These are phyloP conservation scores for Euwallacea similis DNA, from an alignment of 1,140 invertebrate species.

Conservation along the genomic window DNA sequence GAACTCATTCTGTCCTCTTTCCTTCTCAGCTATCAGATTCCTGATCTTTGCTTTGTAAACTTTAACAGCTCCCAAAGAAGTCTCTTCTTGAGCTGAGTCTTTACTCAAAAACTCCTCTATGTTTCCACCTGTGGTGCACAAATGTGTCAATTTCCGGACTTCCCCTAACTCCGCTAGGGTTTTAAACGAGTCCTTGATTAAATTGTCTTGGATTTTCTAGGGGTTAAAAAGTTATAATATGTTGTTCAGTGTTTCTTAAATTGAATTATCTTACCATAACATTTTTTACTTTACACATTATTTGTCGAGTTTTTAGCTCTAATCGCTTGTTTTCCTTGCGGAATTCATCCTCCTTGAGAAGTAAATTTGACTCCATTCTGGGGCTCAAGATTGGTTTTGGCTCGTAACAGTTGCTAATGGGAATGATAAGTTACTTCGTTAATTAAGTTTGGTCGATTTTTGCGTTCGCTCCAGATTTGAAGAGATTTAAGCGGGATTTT, in stretches of 20 bases:
- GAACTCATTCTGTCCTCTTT: conserved; percentile 47
- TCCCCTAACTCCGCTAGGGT: conserved; percentile 14
- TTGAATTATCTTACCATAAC: conserved; percentile 48
- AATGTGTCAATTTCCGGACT: conserved; percentile 17
- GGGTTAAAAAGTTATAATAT: conserved; percentile 14
- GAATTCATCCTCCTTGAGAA: conserved; percentile 58
- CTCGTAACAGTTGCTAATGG: no score
- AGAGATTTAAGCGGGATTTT: no score
- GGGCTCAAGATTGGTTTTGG: background rate
- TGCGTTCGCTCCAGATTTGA: no score
- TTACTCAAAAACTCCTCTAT: background rate
- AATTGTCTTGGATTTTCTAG: conserved; percentile 45
- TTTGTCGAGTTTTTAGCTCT: conserved; percentile 54
- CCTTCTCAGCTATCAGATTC: conserved; percentile 50
- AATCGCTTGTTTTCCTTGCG: conserved; percentile 57
- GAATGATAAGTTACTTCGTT: no score
- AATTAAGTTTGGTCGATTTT: no score
- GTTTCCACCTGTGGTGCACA: background rate
- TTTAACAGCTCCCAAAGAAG: background rate
- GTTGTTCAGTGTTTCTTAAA: background rate
- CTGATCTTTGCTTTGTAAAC: conserved; percentile 46
- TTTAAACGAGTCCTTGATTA: conserved; percentile 38
- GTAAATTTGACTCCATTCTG: conserved; percentile 53
- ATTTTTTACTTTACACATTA: conserved; percentile 57
- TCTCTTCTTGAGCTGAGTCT: background rate